phyloP scores from a whole-genome alignment of 2,113 vertebrate genomes.

The Hystrix cristata region DNA sequence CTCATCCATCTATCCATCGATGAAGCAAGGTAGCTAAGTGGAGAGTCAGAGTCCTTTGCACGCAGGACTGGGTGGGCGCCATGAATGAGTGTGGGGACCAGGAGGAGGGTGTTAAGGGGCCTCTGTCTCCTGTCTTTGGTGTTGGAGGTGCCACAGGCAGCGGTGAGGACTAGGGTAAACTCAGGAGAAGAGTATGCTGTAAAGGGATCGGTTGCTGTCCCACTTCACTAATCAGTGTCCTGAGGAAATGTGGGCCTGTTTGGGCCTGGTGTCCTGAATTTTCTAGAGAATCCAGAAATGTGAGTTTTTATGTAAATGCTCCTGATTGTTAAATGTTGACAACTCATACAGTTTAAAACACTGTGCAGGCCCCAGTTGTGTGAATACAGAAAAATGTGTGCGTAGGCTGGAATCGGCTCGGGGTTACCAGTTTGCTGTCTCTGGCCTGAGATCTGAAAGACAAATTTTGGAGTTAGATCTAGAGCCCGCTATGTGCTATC shows the following conservation, averaged over 20 bases:
- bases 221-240: not conserved
- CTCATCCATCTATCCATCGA: not conserved
- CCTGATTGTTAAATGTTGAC: not conserved
- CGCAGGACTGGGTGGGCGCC: not conserved
- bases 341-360: not conserved
- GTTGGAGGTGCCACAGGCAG: not conserved
- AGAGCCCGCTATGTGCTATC: not conserved
- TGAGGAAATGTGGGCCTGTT: not conserved
- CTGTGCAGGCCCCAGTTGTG: accelerated
- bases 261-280: not conserved
- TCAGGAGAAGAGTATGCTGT: not conserved
- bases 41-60: not conserved
- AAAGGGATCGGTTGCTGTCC: not conserved
- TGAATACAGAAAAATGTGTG: not conserved
- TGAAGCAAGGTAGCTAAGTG: not conserved
- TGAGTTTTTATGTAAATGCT: slow-evolving; percentile 6
- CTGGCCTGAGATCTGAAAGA: not conserved
- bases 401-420: accelerated
- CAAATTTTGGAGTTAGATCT: not conserved
- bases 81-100: not conserved
- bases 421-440: not conserved
- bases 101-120: not conserved
- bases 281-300: slow-evolving; percentile 23
- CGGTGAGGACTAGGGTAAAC: not conserved
- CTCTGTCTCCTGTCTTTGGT: not conserved